Percentiles rank a stretch among this genome's conserved stretches.
Evolutionary conservation across 2,113 vertebrate genomes (phyloP).

Genomic region (Nicator chloris): DNA sequence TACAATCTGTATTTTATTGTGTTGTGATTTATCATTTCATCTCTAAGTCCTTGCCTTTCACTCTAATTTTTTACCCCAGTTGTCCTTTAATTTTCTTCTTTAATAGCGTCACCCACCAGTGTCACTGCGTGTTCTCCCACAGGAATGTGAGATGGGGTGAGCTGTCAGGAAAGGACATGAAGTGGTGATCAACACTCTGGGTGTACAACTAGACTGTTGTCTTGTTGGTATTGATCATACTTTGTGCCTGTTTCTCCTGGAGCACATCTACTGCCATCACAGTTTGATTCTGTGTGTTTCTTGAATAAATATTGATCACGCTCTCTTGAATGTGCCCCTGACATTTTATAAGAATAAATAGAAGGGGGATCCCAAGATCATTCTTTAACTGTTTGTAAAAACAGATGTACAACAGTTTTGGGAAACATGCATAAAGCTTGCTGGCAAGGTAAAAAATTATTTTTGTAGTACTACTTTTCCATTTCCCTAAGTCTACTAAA

Average conservation of each 20-base stretch:
- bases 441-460: not conserved
- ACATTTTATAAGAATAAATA: not conserved
- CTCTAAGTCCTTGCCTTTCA: not conserved
- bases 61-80: not conserved
- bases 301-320: not conserved
- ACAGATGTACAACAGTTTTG: not conserved
- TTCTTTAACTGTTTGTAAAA: not conserved
- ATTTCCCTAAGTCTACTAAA: not conserved
- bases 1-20: not conserved
- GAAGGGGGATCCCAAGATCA: not conserved
- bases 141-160: not conserved
- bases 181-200: not conserved
- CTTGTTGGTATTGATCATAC: not conserved
- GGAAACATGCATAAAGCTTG: not conserved
- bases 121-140: not conserved
- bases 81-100: not conserved
- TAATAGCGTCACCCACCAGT: not conserved
- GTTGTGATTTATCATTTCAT: not conserved
- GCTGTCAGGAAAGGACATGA: not conserved
- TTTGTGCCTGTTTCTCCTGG: not conserved
- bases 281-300: not conserved
- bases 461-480: not conserved
- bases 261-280: not conserved
- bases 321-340: not conserved
- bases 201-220: not conserved